A percentile compares a stretch with the other conserved stretches of the same genome.
Evolutionary conservation across 2,113 vertebrate genomes (phyloP).

Genomic region (Alces alces): DNA sequence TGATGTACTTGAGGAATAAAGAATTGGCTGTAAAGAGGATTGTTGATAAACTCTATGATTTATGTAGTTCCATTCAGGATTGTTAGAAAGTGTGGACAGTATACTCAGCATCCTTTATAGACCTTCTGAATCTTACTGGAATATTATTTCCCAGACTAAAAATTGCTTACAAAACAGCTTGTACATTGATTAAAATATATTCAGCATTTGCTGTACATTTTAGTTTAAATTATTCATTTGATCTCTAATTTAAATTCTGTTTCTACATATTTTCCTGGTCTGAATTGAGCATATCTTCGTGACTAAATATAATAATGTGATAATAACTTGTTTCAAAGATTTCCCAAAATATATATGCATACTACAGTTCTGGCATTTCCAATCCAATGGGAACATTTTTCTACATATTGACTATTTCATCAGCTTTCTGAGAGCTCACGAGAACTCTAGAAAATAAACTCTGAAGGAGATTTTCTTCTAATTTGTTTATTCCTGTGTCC

Average conservation of each 20-base stretch:
- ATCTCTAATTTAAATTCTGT: slow-evolving; percentile 4
- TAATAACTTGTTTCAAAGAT: not conserved
- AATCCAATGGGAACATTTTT: not conserved
- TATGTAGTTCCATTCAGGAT: not conserved
- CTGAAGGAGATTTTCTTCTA: not conserved
- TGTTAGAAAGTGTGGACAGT: not conserved
- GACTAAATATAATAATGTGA: not conserved
- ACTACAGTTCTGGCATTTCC: not conserved
- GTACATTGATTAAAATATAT: not conserved
- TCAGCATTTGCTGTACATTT: slow-evolving; percentile 5
- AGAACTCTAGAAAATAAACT: not conserved
- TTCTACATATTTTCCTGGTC: not conserved
- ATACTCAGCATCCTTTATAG: not conserved
- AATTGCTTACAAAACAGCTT: not conserved
- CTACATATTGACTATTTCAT: not conserved
- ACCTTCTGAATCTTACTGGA: not conserved
- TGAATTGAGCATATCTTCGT: not conserved
- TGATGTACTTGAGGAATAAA: not conserved
- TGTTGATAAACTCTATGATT: slow-evolving; percentile 9
- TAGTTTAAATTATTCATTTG: slow-evolving; percentile 40
- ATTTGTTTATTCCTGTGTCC: not conserved
- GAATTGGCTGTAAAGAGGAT: not conserved
- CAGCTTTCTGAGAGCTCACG: not conserved
- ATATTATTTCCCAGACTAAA: not conserved
- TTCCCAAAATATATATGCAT: not conserved